Base-by-base conservation (phyloP, 2,797 vertebrate species). In the Characodon lateralis region DNA sequence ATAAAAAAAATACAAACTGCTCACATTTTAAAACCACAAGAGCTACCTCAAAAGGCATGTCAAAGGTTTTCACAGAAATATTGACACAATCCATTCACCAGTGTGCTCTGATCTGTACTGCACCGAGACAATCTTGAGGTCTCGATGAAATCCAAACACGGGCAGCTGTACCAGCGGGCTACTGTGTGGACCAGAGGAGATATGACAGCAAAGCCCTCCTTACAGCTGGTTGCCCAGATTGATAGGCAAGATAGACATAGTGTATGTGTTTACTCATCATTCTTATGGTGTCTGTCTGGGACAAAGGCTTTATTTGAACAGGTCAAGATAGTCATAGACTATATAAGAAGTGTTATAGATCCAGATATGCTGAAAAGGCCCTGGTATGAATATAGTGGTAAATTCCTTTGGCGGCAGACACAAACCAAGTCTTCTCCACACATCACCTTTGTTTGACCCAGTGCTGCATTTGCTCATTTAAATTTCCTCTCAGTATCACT, bases 211-310 rank as follows among this genome's bases (percentile, higher is more conserved):
- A 85, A 88, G 88, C 86, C 83, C 50, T 81, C 82, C 92, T 93
- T 93, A 95, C 94, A 95, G 95, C 89, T 93, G 94, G 92, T 84
- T 95, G 94, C 87, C 85, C 94, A 93, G 94, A 96, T 95, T 96
- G 94, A 95, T 95, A 94, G 93, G 89, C 88, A 93, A 95, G 95
- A 96, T 95, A 95, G 92, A 92, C 83, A 39, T 84, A 85, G 87
- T 87, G 87, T 89, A 93, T 93, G 91, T 92, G 91, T 93, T 94
- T 90, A 89, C 91, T 93, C 94, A 94, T 94, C 94, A 91, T 81
- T 89, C 81, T 91, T 92, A 94, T 94, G 90, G 92, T 81, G 81
- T 80, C 85, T 88, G 85, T 85, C 83, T 86, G 78, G 80, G 86
- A 86, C 83, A 84, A 84, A 85, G 87, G 78, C 77, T 88, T 88